These are phyloP conservation scores for Pangasianodon gigas DNA, from an alignment of 2,113 vertebrate species.

Conservation along the genomic window DNA sequence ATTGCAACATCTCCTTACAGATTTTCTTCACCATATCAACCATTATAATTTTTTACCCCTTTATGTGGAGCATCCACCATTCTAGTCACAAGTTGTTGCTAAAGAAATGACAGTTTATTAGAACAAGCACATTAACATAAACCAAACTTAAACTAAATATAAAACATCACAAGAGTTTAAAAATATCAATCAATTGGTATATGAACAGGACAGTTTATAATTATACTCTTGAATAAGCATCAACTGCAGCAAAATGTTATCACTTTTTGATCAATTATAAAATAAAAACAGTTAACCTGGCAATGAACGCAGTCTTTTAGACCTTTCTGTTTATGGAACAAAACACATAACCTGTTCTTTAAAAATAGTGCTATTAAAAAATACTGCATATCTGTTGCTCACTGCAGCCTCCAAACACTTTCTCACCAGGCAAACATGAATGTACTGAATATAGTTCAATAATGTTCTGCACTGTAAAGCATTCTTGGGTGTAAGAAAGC, in stretches of 20 bases:
- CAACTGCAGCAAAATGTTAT: not conserved
- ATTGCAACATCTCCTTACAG: not conserved
- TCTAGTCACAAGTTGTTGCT: not conserved
- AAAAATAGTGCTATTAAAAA: not conserved
- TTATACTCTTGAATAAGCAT: not conserved
- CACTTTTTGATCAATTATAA: not conserved
- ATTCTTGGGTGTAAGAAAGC: not conserved
- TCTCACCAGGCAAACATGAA: not conserved
- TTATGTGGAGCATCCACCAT: not conserved
- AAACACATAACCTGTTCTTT: not conserved
- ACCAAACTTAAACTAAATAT: not conserved
- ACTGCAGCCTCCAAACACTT: not conserved
- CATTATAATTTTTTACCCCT: not conserved
- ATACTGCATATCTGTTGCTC: not conserved
- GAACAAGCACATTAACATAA: not conserved
- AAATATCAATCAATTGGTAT: not conserved
- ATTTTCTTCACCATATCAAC: not conserved
- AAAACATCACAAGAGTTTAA: not conserved
- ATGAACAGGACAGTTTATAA: not conserved
- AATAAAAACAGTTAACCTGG: not conserved
- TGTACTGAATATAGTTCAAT: not conserved
- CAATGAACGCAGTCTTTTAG: not conserved
- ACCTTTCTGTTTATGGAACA: not conserved
- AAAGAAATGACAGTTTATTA: not conserved
- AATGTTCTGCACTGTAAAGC: not conserved